A percentile compares a stretch with the other conserved stretches of the same genome.
These are phyloP conservation scores for Lanius ludovicianus DNA, from an alignment of 2,113 vertebrate species.

Conservation along the genomic window DNA sequence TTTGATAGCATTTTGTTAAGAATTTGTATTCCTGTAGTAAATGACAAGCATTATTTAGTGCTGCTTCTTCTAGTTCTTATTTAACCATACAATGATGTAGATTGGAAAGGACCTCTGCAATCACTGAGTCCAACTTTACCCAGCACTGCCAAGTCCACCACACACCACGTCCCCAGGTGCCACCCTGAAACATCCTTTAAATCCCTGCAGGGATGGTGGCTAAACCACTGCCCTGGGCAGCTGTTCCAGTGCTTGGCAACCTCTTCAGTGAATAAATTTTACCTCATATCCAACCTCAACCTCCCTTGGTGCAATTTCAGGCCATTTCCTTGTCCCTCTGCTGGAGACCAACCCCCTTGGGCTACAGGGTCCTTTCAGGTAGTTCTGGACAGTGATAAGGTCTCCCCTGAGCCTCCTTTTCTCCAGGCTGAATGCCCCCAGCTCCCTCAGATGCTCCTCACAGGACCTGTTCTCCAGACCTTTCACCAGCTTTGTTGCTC, in stretches of 20 bases:
- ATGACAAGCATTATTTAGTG: background rate
- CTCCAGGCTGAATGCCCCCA: background rate
- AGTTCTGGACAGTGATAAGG: background rate
- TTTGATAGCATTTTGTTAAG: background rate
- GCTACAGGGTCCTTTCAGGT: background rate
- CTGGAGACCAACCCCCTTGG: background rate
- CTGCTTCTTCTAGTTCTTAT: background rate
- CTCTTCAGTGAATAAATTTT: background rate
- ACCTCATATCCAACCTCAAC: background rate
- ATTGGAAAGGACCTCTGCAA: background rate
- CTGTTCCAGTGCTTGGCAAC: background rate
- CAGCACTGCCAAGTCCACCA: background rate
- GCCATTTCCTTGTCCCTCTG: background rate
- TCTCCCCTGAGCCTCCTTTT: background rate
- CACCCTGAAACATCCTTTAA: too few species aligned
- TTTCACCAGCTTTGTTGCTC: background rate
- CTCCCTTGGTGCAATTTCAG: background rate
- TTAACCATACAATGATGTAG: background rate
- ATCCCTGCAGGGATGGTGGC: background rate
- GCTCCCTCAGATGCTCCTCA: background rate
- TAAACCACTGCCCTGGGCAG: background rate
- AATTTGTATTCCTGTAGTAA: background rate
- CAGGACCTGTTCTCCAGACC: background rate
- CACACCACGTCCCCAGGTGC: background rate
- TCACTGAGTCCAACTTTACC: fast-evolving